These are phyloP conservation scores for Holacanthella duospinosa DNA, from an alignment of 2,888 invertebrate species.

Conservation along the genomic window DNA sequence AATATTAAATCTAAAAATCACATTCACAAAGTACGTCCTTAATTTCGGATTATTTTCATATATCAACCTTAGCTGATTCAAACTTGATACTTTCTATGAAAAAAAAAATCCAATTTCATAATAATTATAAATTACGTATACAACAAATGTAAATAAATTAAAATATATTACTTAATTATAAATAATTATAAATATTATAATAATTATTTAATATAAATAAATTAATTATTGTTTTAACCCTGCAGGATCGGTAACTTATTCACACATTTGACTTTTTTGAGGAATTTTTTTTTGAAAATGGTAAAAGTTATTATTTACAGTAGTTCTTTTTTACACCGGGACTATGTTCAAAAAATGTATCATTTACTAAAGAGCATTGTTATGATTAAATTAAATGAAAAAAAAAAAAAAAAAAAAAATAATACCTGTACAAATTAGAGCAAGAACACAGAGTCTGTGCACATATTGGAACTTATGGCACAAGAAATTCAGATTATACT, in stretches of 20 bases:
- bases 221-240: not conserved
- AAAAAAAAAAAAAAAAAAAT: no score
- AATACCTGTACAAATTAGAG: not conserved
- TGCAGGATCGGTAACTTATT: not conserved
- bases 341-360: not conserved
- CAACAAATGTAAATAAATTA: not conserved
- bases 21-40: not conserved
- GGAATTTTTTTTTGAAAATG: not conserved
- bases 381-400: not conserved
- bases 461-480: not conserved
- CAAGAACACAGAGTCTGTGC: not conserved
- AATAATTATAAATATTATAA: not conserved
- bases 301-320: not conserved
- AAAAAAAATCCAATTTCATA: not conserved
- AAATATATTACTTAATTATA: no score
- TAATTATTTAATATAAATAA: not conserved
- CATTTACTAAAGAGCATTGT: not conserved
- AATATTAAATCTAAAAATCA: constrained; percentile 4
- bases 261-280: not conserved
- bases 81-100: no score
- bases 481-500: not conserved
- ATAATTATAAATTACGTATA: not conserved
- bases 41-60: no score
- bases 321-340: not conserved
- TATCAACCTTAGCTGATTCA: no score